phyloP scores from a whole-genome alignment of 2,113 vertebrate species.

The Psittacus erithacus region DNA sequence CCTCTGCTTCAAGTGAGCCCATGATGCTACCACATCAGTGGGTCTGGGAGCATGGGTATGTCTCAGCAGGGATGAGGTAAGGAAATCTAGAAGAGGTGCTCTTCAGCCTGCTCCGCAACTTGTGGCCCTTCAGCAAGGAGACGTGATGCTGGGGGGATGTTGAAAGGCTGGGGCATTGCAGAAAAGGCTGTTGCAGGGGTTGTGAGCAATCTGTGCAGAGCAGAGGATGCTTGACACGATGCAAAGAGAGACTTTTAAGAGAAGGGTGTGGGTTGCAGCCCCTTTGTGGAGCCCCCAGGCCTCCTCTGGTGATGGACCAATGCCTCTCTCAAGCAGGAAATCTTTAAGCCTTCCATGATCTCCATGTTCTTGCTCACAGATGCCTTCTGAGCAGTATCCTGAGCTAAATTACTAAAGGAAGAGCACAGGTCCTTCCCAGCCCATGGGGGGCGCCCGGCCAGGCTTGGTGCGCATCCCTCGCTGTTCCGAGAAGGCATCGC shows the following conservation, averaged over 20 bases:
- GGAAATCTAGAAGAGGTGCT: not conserved
- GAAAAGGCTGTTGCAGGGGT: not conserved
- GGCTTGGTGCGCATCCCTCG: accelerated
- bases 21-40: accelerated
- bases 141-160: accelerated
- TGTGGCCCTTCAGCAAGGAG: not conserved
- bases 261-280: not conserved
- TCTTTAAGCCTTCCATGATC: not conserved
- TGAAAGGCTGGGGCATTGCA: not conserved
- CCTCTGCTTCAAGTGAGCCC: not conserved
- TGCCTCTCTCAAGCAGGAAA: not conserved
- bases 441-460: accelerated
- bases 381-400: not conserved
- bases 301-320: accelerated
- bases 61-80: not conserved
- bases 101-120: not conserved
- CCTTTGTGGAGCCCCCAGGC: accelerated
- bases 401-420: not conserved
- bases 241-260: not conserved
- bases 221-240: not conserved
- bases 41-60: accelerated
- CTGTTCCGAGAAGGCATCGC: accelerated
- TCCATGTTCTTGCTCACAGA: not conserved
- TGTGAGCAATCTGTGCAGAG: not conserved
- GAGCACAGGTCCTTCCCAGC: not conserved